Percentiles rank a stretch among this genome's conserved stretches.
Evolutionary conservation across 23 tunicate species (phyloP).

Genomic region (Trididemnum nubilum): DNA sequence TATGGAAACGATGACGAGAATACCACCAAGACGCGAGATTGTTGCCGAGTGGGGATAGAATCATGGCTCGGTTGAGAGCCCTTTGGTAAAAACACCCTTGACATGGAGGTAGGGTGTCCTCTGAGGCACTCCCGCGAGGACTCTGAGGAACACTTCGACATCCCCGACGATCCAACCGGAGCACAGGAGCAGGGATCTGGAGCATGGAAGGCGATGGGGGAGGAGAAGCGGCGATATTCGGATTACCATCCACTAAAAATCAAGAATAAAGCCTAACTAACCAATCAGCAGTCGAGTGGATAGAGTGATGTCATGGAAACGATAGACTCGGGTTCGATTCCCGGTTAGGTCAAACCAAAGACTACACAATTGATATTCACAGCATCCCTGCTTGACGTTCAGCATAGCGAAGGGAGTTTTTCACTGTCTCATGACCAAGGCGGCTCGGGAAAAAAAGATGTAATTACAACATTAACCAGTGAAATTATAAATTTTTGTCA

Average conservation of each 20-base stretch:
- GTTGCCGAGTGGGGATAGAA: slow-evolving; percentile 77
- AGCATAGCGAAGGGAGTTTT: no score
- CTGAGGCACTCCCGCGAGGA: not conserved
- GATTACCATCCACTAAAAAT: not conserved
- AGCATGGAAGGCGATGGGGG: not conserved
- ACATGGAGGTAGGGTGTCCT: slow-evolving; percentile 2
- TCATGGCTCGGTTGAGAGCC: slow-evolving; percentile 73
- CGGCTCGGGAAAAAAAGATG: no score
- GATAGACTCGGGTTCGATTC: no score
- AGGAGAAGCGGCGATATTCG: not conserved
- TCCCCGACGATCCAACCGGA: not conserved
- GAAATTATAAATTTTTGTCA: no score
- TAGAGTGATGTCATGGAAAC: no score
- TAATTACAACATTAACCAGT: no score
- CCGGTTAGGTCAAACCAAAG: no score
- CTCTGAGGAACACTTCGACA: not conserved
- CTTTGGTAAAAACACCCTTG: slow-evolving; percentile 22
- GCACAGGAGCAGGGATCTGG: not conserved
- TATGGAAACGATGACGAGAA: not conserved
- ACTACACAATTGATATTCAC: no score
- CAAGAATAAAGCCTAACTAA: no score
- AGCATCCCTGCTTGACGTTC: no score
- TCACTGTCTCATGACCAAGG: no score
- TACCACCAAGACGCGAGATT: slow-evolving; percentile 77
- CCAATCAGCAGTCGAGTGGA: no score